A percentile compares a stretch with the other conserved stretches of the same genome.
Conservation (phyloP, 2,113 vertebrate genomes). For the Odontophorus gujanensis region DNA sequence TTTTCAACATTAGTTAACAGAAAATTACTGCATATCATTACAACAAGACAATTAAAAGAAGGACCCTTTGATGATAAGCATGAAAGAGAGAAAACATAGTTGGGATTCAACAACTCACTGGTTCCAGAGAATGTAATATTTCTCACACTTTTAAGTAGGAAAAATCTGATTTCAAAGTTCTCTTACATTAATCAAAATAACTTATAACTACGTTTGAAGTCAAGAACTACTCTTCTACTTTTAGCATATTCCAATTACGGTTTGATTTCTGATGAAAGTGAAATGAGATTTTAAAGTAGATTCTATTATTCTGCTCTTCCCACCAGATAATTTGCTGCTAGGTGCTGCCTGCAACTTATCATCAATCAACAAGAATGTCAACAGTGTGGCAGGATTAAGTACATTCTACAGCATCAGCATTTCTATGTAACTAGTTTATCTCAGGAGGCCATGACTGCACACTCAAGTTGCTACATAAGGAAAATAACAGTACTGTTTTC, state of each 20-base stretch:
- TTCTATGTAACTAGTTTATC: background rate
- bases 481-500: background rate
- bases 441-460: background rate
- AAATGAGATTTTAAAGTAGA: conserved; percentile 64
- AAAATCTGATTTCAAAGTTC: conserved; percentile 34
- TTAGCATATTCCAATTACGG: conserved; percentile 62
- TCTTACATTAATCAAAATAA: conserved; percentile 54
- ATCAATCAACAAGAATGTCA: conserved; percentile 70
- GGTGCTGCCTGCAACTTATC: conserved; percentile 64
- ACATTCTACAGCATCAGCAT: conserved; percentile 33
- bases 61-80: accelerated
- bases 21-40: background rate
- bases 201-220: conserved; percentile 35
- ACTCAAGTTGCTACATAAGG: background rate
- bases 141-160: background rate
- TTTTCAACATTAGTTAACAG: background rate
- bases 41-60: background rate
- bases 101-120: background rate
- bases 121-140: background rate
- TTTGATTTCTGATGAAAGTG: conserved; percentile 67
- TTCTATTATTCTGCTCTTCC: conserved; percentile 65
- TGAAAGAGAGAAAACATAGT: background rate
- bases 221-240: conserved; percentile 57
- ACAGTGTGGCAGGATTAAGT: conserved; percentile 45
- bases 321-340: conserved; percentile 65